A percentile compares a stretch with the other conserved stretches of the same genome.
Conservation (phyloP, 2,797 vertebrate species). For the Thalassophryne amazonica region DNA sequence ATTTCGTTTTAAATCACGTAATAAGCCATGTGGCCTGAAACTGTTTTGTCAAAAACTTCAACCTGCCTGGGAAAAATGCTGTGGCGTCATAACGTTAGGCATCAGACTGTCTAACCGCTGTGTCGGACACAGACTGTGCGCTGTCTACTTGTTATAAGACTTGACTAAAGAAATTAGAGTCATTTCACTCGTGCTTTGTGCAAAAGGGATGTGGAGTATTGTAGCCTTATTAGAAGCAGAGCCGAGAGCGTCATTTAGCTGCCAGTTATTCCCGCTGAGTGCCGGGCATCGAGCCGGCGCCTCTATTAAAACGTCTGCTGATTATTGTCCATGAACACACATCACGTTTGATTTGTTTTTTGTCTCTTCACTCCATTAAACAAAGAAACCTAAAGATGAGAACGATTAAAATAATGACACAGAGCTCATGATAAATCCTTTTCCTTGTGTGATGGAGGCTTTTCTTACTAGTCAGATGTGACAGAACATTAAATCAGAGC, state of each 20-base stretch:
- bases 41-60: too few species aligned
- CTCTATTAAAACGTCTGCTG: slow-evolving; percentile 20
- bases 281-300: slow-evolving; percentile 28
- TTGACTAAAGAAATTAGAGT: slow-evolving; percentile 5
- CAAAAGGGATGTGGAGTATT: slow-evolving; percentile 14
- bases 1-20: too few species aligned
- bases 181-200: slow-evolving; percentile 1
- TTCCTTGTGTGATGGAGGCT: neutral
- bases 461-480: slow-evolving; percentile 2
- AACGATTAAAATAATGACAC: slow-evolving; percentile 23
- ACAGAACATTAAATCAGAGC: too few species aligned
- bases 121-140: neutral
- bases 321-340: slow-evolving; percentile 28
- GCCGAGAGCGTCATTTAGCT: slow-evolving; percentile 38
- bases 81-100: too few species aligned
- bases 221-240: slow-evolving; percentile 18
- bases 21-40: too few species aligned
- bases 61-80: too few species aligned
- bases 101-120: too few species aligned
- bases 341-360: slow-evolving; percentile 31
- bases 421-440: neutral
- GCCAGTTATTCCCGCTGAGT: slow-evolving; percentile 48
- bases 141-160: slow-evolving; percentile 2
- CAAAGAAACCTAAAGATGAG: neutral
- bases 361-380: slow-evolving; percentile 28